These are phyloP conservation scores for Zaprionus tsacasi DNA, from an alignment of 1,140 invertebrate genomes.

Conservation along the genomic window DNA sequence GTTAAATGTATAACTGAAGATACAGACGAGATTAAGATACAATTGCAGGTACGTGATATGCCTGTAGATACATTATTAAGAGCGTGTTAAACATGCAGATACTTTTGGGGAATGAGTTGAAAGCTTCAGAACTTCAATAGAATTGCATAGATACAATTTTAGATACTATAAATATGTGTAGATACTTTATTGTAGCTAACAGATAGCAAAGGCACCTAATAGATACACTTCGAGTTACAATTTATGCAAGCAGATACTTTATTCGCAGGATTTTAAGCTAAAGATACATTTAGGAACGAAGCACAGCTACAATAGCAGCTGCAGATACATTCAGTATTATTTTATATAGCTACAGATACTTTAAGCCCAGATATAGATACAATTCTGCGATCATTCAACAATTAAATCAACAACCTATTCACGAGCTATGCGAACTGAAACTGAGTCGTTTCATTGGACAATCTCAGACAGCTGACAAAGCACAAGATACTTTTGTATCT, in stretches of 20 bases:
- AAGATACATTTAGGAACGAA: background rate
- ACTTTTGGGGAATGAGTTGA: background rate
- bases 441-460: background rate
- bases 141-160: background rate
- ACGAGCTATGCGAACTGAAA: background rate
- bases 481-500: slow-evolving; percentile 38
- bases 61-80: background rate
- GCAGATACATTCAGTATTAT: slow-evolving; percentile 3
- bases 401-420: background rate
- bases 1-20: background rate
- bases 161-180: background rate
- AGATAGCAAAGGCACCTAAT: background rate
- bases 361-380: background rate
- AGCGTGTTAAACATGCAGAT: background rate
- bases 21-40: background rate
- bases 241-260: background rate
- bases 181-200: too few species aligned
- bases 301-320: background rate
- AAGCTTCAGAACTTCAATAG: too few species aligned
- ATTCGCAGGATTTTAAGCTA: background rate
- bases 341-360: background rate
- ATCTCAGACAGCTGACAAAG: background rate
- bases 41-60: background rate
- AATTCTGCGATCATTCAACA: background rate
- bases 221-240: slow-evolving; percentile 1